Evolutionary conservation across 2,888 invertebrate species (phyloP).

Genomic region (Sminthurides aquaticus): DNA sequence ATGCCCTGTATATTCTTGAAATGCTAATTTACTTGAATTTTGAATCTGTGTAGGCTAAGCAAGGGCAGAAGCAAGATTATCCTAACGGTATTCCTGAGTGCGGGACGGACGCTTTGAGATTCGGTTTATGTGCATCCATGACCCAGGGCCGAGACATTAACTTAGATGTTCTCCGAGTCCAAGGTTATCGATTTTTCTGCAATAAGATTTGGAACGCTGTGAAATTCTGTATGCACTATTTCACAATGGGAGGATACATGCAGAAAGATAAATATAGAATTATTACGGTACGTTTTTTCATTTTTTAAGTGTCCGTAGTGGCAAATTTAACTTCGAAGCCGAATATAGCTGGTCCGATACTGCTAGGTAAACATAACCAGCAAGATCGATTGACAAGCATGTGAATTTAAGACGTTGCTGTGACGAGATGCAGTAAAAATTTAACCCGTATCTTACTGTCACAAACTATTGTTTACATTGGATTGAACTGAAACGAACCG

Average conservation of each 20-base stretch:
- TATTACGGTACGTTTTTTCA: slow-evolving; percentile 6
- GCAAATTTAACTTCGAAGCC: neutral
- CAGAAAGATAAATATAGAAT: slow-evolving; percentile 9
- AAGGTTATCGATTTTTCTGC: slow-evolving; percentile 93
- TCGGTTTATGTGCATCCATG: slow-evolving; percentile 82
- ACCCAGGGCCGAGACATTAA: slow-evolving; percentile 86
- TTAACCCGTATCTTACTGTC: too few relatives aligned
- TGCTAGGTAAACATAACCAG: too few relatives aligned
- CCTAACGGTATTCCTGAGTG: slow-evolving; percentile 94
- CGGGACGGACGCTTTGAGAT: slow-evolving; percentile 87
- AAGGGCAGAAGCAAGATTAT: slow-evolving; percentile 56
- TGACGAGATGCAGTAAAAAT: too few relatives aligned
- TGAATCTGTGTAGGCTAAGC: slow-evolving; percentile 52
- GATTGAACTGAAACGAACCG: too few relatives aligned
- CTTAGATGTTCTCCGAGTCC: slow-evolving; percentile 87
- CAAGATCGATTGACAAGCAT: too few relatives aligned
- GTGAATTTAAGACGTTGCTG: too few relatives aligned
- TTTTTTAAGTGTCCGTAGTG: neutral
- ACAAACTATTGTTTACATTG: too few relatives aligned
- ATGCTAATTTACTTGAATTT: neutral
- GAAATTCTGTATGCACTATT: slow-evolving; percentile 66
- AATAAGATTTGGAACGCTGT: slow-evolving; percentile 99
- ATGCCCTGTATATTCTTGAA: neutral
- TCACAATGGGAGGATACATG: slow-evolving; percentile 33
- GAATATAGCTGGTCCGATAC: too few relatives aligned